A percentile compares a stretch with the other conserved stretches of the same genome.
Conservation (phyloP, 2,888 invertebrate species). For the Amphipyra berbera region DNA sequence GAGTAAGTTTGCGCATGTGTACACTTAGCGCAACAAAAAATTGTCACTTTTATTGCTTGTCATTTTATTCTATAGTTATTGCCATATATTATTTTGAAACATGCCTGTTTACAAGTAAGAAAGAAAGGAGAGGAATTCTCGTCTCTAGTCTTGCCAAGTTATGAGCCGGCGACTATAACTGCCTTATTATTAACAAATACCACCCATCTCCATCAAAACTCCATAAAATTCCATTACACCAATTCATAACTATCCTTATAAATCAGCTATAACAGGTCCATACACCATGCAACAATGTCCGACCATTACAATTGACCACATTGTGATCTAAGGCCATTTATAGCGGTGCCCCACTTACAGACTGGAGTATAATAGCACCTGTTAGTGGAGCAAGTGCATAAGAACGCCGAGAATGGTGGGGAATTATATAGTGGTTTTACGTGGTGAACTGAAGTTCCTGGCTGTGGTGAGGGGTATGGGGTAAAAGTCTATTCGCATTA, state of each 20-base stretch:
- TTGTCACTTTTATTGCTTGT: no score
- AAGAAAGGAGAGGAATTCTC: no score
- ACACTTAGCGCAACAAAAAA: no score
- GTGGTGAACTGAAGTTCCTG: constrained; percentile 8
- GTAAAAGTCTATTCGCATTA: constrained; percentile 6
- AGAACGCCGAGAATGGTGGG: constrained; percentile 27
- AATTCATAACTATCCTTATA: constrained; percentile 3
- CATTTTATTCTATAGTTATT: no score
- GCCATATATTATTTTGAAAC: no score
- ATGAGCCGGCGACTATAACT: no score
- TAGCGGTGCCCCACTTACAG: constrained; percentile 46
- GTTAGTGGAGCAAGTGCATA: constrained; percentile 45
- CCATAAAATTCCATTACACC: not conserved
- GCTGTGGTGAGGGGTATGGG: constrained; percentile 27
- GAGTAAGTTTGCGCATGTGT: no score
- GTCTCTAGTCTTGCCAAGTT: no score
- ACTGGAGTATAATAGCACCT: constrained; percentile 50
- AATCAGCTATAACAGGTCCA: constrained; percentile 11
- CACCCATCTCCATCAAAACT: not conserved
- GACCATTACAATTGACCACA: constrained; percentile 44
- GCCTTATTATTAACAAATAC: not conserved
- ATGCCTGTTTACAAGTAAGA: no score
- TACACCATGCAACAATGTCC: constrained; percentile 1
- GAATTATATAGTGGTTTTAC: constrained; percentile 18
- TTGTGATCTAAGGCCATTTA: constrained; percentile 39